Percentiles rank a stretch among this genome's conserved stretches.
Evolutionary conservation across 2,797 vertebrate genomes (phyloP).

Genomic region (Odontamblyopus lacepedii): DNA sequence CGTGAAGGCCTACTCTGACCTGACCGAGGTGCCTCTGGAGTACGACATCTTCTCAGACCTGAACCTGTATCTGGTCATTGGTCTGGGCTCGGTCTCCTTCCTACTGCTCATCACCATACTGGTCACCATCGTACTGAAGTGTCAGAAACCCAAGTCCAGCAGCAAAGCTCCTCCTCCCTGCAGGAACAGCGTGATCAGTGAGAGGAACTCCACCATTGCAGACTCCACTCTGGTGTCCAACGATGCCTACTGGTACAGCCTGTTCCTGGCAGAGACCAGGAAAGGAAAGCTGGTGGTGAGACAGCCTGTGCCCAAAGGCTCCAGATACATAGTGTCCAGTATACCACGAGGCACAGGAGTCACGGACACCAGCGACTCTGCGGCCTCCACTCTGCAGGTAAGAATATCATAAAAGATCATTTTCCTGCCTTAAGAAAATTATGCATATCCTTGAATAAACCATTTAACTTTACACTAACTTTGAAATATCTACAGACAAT

Average conservation of each 20-base stretch:
- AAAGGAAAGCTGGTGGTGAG: conserved; percentile 64
- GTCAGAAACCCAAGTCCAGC: conserved; percentile 59
- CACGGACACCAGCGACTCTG: conserved; percentile 65
- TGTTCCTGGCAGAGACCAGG: conserved; percentile 64
- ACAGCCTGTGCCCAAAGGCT: conserved; percentile 64
- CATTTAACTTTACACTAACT: background rate
- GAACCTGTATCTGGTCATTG: conserved; percentile 70
- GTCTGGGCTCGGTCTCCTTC: conserved; percentile 63
- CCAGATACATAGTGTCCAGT: conserved; percentile 70
- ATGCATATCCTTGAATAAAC: background rate
- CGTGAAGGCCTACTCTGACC: conserved; percentile 53
- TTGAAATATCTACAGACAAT: background rate
- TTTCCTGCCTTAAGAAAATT: background rate
- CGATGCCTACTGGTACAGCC: conserved; percentile 67
- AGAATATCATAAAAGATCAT: conserved; percentile 27
- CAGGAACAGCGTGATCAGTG: conserved; percentile 66
- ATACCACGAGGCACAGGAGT: conserved; percentile 63
- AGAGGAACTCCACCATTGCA: conserved; percentile 62
- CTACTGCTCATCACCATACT: conserved; percentile 67
- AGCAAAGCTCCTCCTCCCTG: conserved; percentile 55
- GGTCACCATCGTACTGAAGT: conserved; percentile 64
- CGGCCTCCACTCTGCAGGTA: conserved; percentile 70
- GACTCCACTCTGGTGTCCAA: conserved; percentile 65
- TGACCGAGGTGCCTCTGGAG: conserved; percentile 57
- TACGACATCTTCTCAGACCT: conserved; percentile 68